Base-by-base conservation (phyloP, 2,797 vertebrate species). In the Poecile montanus region DNA sequence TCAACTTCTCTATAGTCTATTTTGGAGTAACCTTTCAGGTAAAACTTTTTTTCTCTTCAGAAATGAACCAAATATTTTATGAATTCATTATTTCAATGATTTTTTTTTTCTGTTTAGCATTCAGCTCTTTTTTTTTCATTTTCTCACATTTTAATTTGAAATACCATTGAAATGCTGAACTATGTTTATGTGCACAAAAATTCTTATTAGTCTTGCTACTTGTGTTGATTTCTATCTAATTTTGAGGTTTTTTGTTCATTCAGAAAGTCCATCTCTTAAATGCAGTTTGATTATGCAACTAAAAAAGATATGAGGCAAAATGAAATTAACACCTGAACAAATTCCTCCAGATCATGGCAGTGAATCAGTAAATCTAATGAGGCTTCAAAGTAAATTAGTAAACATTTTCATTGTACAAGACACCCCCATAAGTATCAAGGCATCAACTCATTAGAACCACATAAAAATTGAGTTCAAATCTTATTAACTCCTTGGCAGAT, bases 341-440 rank as follows among this genome's bases (percentile, higher is more conserved):
- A 86, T 76, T 82, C 54, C 51, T 85, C 32, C 26, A 71, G 75
- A 93, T 94, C 50, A 88, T 38, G 26, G 65, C 42, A 88, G 32
- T 76, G 89, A 89, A 91, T 91, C 80, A 89, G 38, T 66, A 67
- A 77, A 91, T 78, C n/a, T 94, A 97, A 96, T 88, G 91, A 95
- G 79, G 83, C 65, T 83, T 95, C 83, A 78, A 93, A 83, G 57
- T 56, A 94, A 95, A 94, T 65, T 79, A 65, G 76, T 79, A 96
- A 95, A 93, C 8, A 89, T 94, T 96, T 96, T 45, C 51, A 93
- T 95, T 91, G 45, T 94, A 92, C 34, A 91, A 95, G 80, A 91
- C 54, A 86, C 26, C 20, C 15, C 26, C 82, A 38, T 66, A 94
- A 88, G 54, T 91, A 93, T 89, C 6, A 6, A 91, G 89, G 56